Base-by-base conservation (phyloP, 2,113 vertebrate genomes). In the Strigops habroptila region DNA sequence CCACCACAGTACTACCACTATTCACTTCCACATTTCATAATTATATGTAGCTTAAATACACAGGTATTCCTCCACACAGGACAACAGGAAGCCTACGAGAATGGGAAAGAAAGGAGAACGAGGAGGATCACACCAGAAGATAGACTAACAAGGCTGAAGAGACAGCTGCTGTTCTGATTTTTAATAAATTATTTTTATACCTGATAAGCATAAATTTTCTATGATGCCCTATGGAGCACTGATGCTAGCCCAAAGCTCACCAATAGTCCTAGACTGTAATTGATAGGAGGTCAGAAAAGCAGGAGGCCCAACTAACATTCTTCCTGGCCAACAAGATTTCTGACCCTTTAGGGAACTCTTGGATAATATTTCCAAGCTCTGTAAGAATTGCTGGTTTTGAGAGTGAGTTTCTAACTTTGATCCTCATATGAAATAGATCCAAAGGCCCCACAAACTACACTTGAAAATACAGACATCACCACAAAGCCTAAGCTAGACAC, bases 401-500 rank as follows among this genome's bases (percentile, higher is more conserved):
- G 23, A 94, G 5, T 1, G 18, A 81, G 14, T 63, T 88, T 94
- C 39, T 70, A 60, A 60, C 18, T 67, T 86, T 18, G 10, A 48
- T 22, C 22, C 23, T 69, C 17, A 12, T 9, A 25, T 5, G 18
- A 75, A 83, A 78, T 6, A 63, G 60, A 90, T 41, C 22, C 62
- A 86, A 91, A 51, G 10, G 19, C 43, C 33, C 10, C 60, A 67
- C 9, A 80, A 46, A 51, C 71, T 84, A 74, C 7, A 37, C n/a
- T 69, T 82, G 37, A 64, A 77, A 93, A 86, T 51, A 76, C 43
- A 83, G 41, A 86, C 60, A 88, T 22, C 91, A 80, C 64, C 68
- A 88, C 78, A 82, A 94, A 44, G 82, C 59, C 71, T 94, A 94
- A 53, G 12, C 57, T 83, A 96, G 59, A 83, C 59, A 88, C 15